Base-by-base conservation (phyloP, 2,888 invertebrate genomes). In the Eulithis prunata region DNA sequence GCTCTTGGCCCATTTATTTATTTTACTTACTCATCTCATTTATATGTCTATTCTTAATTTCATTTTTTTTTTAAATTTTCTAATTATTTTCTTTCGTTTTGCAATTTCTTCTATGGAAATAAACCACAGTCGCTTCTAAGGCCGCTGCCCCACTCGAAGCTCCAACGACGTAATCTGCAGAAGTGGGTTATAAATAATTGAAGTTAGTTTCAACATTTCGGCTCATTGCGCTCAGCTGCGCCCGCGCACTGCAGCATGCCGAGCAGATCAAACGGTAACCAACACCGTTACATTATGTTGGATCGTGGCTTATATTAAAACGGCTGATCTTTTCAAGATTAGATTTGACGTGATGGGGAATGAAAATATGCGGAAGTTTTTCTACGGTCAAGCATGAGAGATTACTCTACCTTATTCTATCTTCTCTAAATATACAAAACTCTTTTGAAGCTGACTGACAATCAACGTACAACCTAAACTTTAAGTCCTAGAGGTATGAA, bases 181-280 rank as follows among this genome's bases (percentile, higher is more conserved):
- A 75, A 76, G 74, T 87, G 73, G 86, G 86, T 83, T 85, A 82
- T 74, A 78, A 41, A 84, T 84, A 84, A 83, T 83, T 79, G 79
- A 78, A 76, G 77, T 79, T 69, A 73, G 78, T 88, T 88, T 88
- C 87, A 78, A 84, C 85, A 90, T 80, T 84, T 79, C 73, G 80
- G 75, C 73, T 73, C 49, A 64, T 69, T 64, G 72, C 71, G 70
- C 71, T 68, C 66, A 52, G 62, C 65, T 67, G 67, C 66, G 71
- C 60, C 53, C 52, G 63, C 63, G 66, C 57, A 53, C 56, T 60
- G 41, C 57, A 71, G 52, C 41, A 8, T 10, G 46, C 46, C 47
- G 49, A 11, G 21, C 38, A 69, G 74, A 72, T 73, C 71, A 70
- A 85, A 85, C 86, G 85, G 86, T 85, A 85, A 77, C 78, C 13